Conservation (phyloP, 2,113 vertebrate species). For the Pleuronectes platessa region DNA sequence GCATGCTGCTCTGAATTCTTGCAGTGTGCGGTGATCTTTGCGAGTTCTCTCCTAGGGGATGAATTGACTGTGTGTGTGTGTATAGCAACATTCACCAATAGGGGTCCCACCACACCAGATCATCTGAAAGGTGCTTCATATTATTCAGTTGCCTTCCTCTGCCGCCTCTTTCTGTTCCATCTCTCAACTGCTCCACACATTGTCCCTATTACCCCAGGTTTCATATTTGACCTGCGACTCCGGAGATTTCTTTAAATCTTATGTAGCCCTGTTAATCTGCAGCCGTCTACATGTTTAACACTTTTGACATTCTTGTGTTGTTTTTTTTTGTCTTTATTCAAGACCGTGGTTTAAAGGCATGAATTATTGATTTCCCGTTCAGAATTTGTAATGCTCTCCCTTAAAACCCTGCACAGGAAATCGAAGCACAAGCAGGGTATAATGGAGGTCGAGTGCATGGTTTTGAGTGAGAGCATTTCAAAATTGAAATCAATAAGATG, state of each 20-base stretch:
- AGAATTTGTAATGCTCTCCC: no score
- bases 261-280: no score
- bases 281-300: not conserved
- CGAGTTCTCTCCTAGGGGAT: not conserved
- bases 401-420: no score
- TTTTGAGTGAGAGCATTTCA: no score
- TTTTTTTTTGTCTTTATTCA: not conserved
- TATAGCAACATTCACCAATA: not conserved
- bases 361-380: no score
- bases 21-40: not conserved
- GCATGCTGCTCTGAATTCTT: no score
- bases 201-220: not conserved
- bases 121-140: slow-evolving; percentile 59
- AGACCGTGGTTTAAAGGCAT: not conserved
- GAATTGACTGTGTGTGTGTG: not conserved
- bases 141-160: slow-evolving; percentile 58
- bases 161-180: not conserved
- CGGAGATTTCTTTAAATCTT: not conserved
- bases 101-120: not conserved
- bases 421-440: no score
- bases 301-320: no score
- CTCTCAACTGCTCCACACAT: not conserved
- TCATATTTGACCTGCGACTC: slow-evolving; percentile 11
- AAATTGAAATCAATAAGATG: no score
- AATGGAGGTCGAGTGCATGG: no score